phyloP scores from a whole-genome alignment of 23 tunicate genomes.

The Diplosoma virens region DNA sequence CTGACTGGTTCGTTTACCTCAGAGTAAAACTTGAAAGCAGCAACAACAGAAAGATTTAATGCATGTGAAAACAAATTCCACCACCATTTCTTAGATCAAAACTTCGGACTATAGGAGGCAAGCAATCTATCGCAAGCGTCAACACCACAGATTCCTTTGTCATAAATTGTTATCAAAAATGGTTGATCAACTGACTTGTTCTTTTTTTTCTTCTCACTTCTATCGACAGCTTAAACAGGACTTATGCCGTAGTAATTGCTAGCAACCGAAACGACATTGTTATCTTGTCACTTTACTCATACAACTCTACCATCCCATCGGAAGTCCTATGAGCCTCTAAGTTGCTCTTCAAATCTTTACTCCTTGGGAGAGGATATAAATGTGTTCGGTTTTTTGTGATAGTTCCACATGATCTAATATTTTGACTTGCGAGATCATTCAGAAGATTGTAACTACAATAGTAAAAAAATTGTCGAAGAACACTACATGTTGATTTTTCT shows the following conservation, averaged over 20 bases:
- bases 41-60: conserved; percentile 6
- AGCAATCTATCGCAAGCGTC: conserved; percentile 3
- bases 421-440: not conserved
- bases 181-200: conserved; percentile 5
- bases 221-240: not conserved
- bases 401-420: conserved; percentile 5
- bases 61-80: conserved; percentile 8
- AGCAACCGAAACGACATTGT: not conserved
- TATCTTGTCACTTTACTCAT: conserved; percentile 8
- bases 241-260: not conserved
- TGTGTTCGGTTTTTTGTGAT: conserved; percentile 2
- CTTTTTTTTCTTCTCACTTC: conserved; percentile 1
- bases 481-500: not conserved
- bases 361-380: not conserved
- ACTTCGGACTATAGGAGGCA: not conserved
- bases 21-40: conserved; percentile 2
- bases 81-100: conserved; percentile 29
- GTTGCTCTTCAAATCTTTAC: not conserved
- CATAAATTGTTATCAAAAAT: not conserved
- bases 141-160: conserved; percentile 1
- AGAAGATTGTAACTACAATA: not conserved
- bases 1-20: not conserved
- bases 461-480: conserved; percentile 25
- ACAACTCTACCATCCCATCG: conserved; percentile 13
- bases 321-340: conserved; percentile 1